Base-by-base conservation (phyloP, 2,113 vertebrate genomes). In the Anseranas semipalmata region DNA sequence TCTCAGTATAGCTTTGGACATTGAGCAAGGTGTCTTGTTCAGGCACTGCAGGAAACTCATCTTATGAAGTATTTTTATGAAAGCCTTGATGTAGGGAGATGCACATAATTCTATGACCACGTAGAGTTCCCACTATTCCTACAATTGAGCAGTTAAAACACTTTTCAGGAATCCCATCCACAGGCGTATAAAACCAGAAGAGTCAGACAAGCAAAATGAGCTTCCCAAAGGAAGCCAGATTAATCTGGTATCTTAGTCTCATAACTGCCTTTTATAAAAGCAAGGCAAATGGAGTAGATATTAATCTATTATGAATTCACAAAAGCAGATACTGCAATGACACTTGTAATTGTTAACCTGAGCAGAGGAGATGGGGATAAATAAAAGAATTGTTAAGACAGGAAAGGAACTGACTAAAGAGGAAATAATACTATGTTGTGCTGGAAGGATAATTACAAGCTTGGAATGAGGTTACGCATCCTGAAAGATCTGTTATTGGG, bases 321-420 rank as follows among this genome's bases (percentile, higher is more conserved):
- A 95, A 90, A 94, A 94, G 90, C 91, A 97, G 74, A 55, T 93
- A 74, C 86, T 94, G 83, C 89, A 50, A 32, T 91, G 93, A 94
- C 91, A 93, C 35, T 62, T 80, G 27, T 70, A 96, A 97, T 95
- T 95, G 72, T 62, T 90, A 94, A 85, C 91, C 48, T 96, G 81
- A 95, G 90, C 55, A 95, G 85, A 91, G 67, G 71, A 94, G 39
- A 15, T 50, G 41, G 58, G 84, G 84, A 87, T 71, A 95, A 95
- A 94, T 91, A 93, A 37, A 53, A 71, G 60, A 94, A 95, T 6
- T 91, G 76, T 95, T 96, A 91, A 96, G 77, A 95, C 87, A 93
- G 63, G 67, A 91, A 73, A 90, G n/a, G 63, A 96, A 83, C 59
- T 90, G 78, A 96, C 73, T 95, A 55, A 93, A 89, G 84, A 94